Evolutionary conservation across 2,797 vertebrate species (phyloP), one percentile per base, ranked within the genome.

Genomic region (Tokudaia tokunoshimensis): DNA sequence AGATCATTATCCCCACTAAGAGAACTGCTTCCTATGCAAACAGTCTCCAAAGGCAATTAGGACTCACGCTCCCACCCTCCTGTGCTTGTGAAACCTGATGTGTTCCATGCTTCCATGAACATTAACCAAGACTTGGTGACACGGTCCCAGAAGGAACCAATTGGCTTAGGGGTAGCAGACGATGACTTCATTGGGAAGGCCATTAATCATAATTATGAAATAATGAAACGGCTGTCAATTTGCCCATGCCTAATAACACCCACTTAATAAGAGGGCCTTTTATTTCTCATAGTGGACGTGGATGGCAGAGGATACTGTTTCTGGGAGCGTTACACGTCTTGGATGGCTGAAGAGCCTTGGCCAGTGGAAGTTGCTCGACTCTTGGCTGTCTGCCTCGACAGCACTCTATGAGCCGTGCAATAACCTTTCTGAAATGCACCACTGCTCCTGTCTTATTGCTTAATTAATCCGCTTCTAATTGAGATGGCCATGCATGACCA

Each of bases 391-490:
- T 93, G 76, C 97, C 97, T 96, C 47, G 6, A 10, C 85, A 61
- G 92, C 86, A 59, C 74, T 97, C 83, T 72, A 79, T 83, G 92
- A 97, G 81, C 90, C 61, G 17, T 93, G 55, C 86, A 96, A 79
- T 95, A 92, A 96, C 96, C 86, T 95, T 70, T 92, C 94, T 10
- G 94, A 96, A 95, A 97, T 89, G 95, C 94, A 95, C 96, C 70
- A 91, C 92, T 97, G 97, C 96, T 96, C 96, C 96, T 97, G 96
- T 97, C 97, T 95, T 92, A 97, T 47, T 97, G 94, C 97, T 97
- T 96, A 97, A 98, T 98, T 97, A 98, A 97, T 98, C 97, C 95
- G 78, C 97, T 96, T 97, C 97, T 98, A 98, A 97, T 97, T 98
- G 97, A 97, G 94, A 94, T 55, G 94, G 70, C 92, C 92, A 55